phyloP scores from a whole-genome alignment of 2,888 invertebrate genomes.

The Colostygia pectinataria region DNA sequence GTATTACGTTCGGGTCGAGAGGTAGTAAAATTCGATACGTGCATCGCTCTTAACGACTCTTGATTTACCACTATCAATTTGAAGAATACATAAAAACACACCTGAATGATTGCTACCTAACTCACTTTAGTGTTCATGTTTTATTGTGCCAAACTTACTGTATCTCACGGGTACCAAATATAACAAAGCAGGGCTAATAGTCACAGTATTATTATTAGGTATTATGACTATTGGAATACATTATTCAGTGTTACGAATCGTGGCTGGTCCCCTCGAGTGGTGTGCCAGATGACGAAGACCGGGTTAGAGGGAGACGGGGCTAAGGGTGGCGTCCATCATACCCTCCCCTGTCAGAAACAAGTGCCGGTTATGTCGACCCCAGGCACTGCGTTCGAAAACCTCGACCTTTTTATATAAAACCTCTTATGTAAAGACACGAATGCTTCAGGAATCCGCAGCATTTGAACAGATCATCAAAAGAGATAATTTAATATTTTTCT shows the following conservation, averaged over 20 bases:
- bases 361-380: constrained; percentile 75
- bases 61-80: constrained; percentile 78
- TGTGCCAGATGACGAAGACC: constrained; percentile 69
- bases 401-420: constrained; percentile 55
- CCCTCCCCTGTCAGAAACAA: constrained; percentile 78
- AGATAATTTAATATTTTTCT: constrained; percentile 58
- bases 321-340: constrained; percentile 74
- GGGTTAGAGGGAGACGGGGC: constrained; percentile 54
- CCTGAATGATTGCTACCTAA: constrained; percentile 64
- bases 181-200: constrained; percentile 15
- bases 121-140: constrained; percentile 54
- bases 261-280: constrained; percentile 71
- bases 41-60: constrained; percentile 69
- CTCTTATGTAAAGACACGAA: constrained; percentile 29
- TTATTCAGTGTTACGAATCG: constrained; percentile 80
- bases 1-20: constrained; percentile 61
- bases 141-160: constrained; percentile 58
- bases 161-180: constrained; percentile 22
- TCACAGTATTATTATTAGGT: constrained; percentile 62
- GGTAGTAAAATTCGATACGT: constrained; percentile 78
- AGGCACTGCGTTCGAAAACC: constrained; percentile 69
- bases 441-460: constrained; percentile 37
- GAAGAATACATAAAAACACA: constrained; percentile 70
- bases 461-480: constrained; percentile 54
- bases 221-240: constrained; percentile 61